These are phyloP conservation scores for Chloebia gouldiae DNA, from an alignment of 2,113 vertebrate species.

Conservation along the genomic window DNA sequence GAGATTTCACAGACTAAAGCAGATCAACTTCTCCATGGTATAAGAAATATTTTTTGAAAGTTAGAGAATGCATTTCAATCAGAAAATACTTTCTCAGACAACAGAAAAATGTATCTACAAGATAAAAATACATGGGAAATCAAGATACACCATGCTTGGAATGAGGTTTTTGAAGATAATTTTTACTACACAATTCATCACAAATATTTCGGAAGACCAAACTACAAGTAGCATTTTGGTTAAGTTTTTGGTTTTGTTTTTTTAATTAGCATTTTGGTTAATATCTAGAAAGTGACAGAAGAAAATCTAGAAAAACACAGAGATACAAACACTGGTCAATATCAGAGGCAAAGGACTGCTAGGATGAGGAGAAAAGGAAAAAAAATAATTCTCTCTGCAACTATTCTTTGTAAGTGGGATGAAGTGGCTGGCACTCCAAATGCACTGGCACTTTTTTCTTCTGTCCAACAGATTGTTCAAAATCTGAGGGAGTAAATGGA, in stretches of 20 bases:
- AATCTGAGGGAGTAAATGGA: not conserved
- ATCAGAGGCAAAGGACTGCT: not conserved
- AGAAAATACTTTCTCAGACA: not conserved
- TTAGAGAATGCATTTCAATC: not conserved
- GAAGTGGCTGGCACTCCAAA: not conserved
- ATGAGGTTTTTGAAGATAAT: not conserved
- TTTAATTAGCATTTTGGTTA: not conserved
- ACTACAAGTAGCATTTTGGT: not conserved
- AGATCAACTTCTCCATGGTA: not conserved
- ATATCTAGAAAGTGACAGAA: not conserved
- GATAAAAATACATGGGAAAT: not conserved
- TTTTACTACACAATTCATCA: not conserved
- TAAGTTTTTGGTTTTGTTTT: not conserved
- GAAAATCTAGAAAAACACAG: not conserved
- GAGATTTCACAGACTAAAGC: not conserved
- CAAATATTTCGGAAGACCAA: not conserved
- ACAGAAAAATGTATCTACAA: not conserved
- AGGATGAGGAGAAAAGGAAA: not conserved
- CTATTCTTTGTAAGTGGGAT: not conserved
- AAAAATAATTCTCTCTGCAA: not conserved
- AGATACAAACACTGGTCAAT: not conserved
- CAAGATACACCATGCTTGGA: not conserved
- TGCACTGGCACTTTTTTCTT: not conserved
- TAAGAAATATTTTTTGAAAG: not conserved
- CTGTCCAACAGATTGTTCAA: not conserved